These are phyloP conservation scores for Ceratina japonica DNA, from an alignment of 1,140 invertebrate genomes.

Conservation along the genomic window DNA sequence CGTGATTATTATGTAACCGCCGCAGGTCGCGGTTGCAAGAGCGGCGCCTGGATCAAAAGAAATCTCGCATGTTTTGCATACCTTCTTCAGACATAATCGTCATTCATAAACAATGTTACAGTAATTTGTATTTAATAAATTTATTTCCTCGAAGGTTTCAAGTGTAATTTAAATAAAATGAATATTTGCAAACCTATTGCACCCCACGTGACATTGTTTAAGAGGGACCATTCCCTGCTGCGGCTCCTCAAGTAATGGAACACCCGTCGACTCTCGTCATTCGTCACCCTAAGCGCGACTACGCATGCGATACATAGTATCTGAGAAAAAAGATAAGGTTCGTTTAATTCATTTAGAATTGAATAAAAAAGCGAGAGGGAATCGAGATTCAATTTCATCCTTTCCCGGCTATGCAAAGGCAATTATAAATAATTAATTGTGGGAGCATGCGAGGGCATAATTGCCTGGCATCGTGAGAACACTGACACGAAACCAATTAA, in stretches of 20 bases:
- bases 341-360: background rate
- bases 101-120: background rate
- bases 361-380: background rate
- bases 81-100: background rate
- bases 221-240: conserved; percentile 86
- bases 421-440: conserved; percentile 35
- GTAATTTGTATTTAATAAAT: too few relatives aligned
- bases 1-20: conserved; percentile 86
- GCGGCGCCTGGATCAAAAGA: conserved; percentile 73
- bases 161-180: background rate
- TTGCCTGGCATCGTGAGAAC: background rate
- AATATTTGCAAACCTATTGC: conserved; percentile 80
- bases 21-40: conserved; percentile 79
- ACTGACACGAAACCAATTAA: background rate
- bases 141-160: too few relatives aligned
- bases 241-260: conserved; percentile 85
- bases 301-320: conserved; percentile 84
- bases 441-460: background rate
- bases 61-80: conserved; percentile 1
- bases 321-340: conserved; percentile 74
- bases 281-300: conserved; percentile 84
- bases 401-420: background rate
- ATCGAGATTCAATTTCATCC: background rate
- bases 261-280: conserved; percentile 85
- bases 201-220: conserved; percentile 87